These are phyloP conservation scores for Aproaerema taeniolella DNA, from an alignment of 2,888 invertebrate species.

Conservation along the genomic window DNA sequence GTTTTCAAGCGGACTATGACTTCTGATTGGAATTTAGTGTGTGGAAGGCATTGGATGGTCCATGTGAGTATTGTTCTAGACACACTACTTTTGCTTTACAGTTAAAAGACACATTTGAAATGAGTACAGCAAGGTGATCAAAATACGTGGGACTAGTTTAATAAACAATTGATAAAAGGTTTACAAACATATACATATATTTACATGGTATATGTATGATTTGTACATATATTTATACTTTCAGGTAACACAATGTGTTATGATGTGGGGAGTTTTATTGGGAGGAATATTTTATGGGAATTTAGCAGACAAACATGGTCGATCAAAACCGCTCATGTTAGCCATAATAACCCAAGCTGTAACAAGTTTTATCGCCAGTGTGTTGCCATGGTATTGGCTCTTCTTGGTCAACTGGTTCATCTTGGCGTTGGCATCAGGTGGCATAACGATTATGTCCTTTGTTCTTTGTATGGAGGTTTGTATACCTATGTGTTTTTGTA, in stretches of 20 bases:
- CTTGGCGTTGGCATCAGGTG: slow-evolving; percentile 79
- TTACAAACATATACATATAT: not conserved
- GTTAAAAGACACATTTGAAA: not conserved
- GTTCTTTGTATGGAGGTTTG: slow-evolving; percentile 80
- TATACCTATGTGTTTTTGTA: not conserved
- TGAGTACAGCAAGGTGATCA: not conserved
- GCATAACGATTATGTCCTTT: slow-evolving; percentile 80
- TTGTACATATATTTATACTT: slow-evolving; percentile 26
- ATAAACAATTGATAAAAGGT: not conserved
- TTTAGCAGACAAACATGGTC: slow-evolving; percentile 79
- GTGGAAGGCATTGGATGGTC: slow-evolving; percentile 72
- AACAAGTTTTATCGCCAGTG: slow-evolving; percentile 68
- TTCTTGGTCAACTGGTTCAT: slow-evolving; percentile 76
- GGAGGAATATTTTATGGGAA: slow-evolving; percentile 79
- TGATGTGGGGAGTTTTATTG: slow-evolving; percentile 80
- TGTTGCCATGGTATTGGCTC: slow-evolving; percentile 68
- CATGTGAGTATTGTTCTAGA: slow-evolving; percentile 64
- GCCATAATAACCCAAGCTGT: slow-evolving; percentile 43
- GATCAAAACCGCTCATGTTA: slow-evolving; percentile 75
- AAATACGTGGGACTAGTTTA: too few species aligned
- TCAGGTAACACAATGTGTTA: slow-evolving; percentile 74
- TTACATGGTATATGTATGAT: too few species aligned
- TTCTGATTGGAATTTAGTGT: slow-evolving; percentile 82
- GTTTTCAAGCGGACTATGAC: slow-evolving; percentile 79
- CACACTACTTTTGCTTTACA: not conserved